Base-by-base conservation (phyloP, 2,113 vertebrate species). In the Saccopteryx leptura region DNA sequence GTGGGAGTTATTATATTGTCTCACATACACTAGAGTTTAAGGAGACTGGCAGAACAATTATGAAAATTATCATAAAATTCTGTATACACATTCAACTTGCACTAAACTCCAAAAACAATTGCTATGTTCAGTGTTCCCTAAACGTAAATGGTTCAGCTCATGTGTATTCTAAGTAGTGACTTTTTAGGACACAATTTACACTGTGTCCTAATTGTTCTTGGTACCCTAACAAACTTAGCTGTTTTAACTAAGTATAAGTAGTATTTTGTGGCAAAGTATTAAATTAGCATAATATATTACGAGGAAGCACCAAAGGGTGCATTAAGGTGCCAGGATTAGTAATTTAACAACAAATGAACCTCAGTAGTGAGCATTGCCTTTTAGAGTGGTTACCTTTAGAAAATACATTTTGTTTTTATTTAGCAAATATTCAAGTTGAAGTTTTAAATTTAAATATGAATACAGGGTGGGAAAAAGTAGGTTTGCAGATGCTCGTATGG, bases 1-100 rank as follows among this genome's bases (percentile, higher is more conserved):
- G 84, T 90, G 61, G 28, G 85, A 94, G 46, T 91, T 92, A 90
- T 61, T 92, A 79, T 75, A 93, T 91, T 91, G 78, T 82, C 56
- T 93, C 58, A 75, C 39, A 93, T 82, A 68, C 15, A 54, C 18
- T 56, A 58, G 33, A 48, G 54, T 95, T 95, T 92, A 91, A 86
- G 58, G 72, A 93, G 76, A 92, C 33, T 92, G 94, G 56, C 88
- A 93, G 68, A 88, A 76, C 50, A 90, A 90, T 90, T 92, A 7
- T n/a, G n/a, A 54, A 87, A 92, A 90, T 56, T 26, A 83, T 39
- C 26, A 61, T 33, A 15, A 82, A 33, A 39, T 66, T 78, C 9
- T n/a, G 24, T 14, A 88, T 7, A 19, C 15, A 68, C 3, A 81
- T 26, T 0, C 26, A 85, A 14, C 24, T 65, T 87, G 6, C 65